Conservation (phyloP, 1,140 invertebrate species). For the Papilio polytes region DNA sequence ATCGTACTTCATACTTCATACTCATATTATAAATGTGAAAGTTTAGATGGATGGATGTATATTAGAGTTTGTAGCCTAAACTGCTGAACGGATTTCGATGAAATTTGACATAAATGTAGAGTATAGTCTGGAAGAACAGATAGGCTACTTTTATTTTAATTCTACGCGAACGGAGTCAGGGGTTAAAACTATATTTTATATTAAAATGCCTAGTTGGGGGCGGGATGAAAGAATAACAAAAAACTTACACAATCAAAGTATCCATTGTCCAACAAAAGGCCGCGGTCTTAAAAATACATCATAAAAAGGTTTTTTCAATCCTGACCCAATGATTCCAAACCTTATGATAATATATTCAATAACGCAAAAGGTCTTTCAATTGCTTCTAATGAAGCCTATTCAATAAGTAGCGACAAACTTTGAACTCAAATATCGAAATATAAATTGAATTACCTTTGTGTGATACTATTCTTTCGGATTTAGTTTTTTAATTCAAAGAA, state of each 20-base stretch:
- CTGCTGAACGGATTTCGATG: no score
- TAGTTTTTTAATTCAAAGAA: no score
- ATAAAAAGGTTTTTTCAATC: not conserved
- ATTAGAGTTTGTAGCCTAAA: no score
- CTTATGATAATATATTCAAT: conserved; percentile 31
- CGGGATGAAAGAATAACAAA: not conserved
- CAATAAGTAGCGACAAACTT: conserved; percentile 38
- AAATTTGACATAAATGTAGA: no score
- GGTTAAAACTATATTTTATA: not conserved
- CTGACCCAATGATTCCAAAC: not conserved
- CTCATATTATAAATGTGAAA: no score
- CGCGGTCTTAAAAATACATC: not conserved
- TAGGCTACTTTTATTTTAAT: no score
- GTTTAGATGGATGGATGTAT: no score
- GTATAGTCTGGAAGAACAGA: no score
- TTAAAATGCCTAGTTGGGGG: not conserved
- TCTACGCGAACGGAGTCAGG: no score
- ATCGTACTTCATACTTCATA: no score
- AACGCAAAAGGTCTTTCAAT: conserved; percentile 24
- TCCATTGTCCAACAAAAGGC: not conserved
- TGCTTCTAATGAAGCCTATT: conserved; percentile 33
- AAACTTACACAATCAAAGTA: not conserved
- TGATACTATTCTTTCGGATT: not conserved
- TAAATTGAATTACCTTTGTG: conserved; percentile 15
- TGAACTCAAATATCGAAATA: not conserved